Percentiles rank a stretch among this genome's conserved stretches.
These are phyloP conservation scores for Plagiodera versicolora DNA, from an alignment of 2,888 invertebrate genomes.

Conservation along the genomic window DNA sequence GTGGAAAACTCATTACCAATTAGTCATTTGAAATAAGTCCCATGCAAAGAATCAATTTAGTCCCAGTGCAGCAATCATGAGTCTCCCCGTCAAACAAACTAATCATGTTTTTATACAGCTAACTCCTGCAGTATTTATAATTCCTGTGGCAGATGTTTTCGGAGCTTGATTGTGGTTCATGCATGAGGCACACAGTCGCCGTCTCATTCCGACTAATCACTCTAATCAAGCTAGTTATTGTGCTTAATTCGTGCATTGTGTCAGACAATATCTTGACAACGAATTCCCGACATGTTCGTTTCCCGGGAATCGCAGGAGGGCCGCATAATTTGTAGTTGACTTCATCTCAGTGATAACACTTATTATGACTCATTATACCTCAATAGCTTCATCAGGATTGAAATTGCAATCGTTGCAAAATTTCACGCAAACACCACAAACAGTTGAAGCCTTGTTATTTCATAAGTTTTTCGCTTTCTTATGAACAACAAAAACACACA, in stretches of 20 bases:
- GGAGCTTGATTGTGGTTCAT: slow-evolving; percentile 26
- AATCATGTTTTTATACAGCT: slow-evolving; percentile 4
- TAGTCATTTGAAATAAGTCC: not conserved
- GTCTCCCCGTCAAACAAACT: not conserved
- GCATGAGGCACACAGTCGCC: slow-evolving; percentile 21
- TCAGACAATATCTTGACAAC: slow-evolving; percentile 37
- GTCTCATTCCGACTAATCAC: slow-evolving; percentile 33
- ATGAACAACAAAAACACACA: too few species aligned
- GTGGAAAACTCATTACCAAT: not conserved
- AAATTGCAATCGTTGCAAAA: not conserved
- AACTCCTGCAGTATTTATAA: slow-evolving; percentile 5
- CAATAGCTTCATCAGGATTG: not conserved
- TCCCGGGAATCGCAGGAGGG: slow-evolving; percentile 20
- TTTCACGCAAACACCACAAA: not conserved
- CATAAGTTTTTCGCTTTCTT: too few species aligned
- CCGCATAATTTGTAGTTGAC: slow-evolving; percentile 28
- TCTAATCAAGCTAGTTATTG: slow-evolving; percentile 46
- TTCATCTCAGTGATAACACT: slow-evolving; percentile 29
- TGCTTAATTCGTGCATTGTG: slow-evolving; percentile 45
- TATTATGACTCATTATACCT: not conserved
- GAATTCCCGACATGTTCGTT: slow-evolving; percentile 33
- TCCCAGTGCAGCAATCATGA: not conserved
- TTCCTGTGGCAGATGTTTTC: slow-evolving; percentile 16
- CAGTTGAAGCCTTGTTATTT: not conserved
- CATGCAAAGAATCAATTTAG: not conserved